Evolutionary conservation across 2,888 invertebrate genomes (phyloP), one percentile per base, ranked within the genome.

Genomic region (Anticlea derivata): DNA sequence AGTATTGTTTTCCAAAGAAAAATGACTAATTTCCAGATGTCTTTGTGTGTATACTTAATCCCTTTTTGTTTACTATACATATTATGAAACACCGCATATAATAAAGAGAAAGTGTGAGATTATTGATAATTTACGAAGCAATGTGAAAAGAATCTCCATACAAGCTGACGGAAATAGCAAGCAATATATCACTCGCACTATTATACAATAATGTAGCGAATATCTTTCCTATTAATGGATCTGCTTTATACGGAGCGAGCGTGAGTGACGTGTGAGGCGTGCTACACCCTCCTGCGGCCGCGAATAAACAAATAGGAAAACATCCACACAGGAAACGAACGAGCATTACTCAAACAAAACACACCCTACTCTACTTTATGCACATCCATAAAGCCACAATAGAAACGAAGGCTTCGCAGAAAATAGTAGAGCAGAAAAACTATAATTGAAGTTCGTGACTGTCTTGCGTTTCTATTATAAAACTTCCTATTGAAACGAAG

Each of bases 101-200:
- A 10, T 38, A 27, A 20, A 26, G 13, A 39, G 6, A 30, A 37
- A 37, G 17, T 17, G 46, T 39, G 26, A 26, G 33, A 39, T 33
- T 20, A 7, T 46, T 31, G 23, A 38, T 39, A 26, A 31, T 26
- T 39, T 11, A 13, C 1, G 24, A 24, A 46, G 31, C 37, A 22
- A 45, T 45, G 27, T 17, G 4, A 33, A 29, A 41, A 10, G 12
- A 20, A 6, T n/a, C n/a, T n/a, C n/a, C n/a, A n/a, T n/a, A n/a
- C n/a, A n/a, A n/a, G n/a, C 54, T 39, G 48, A 40, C 31, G 50
- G 39, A 46, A 55, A 53, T 47, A 48, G 33, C 52, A 40, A 33
- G 53, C 58, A 52, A 64, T 62, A 56, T 62, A 64, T 64, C 64
- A 62, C 56, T 58, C 59, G 51, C 55, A 52, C 49, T 46, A n/a